These are phyloP conservation scores for Drosophila lacteicornis DNA, from an alignment of 1,140 invertebrate genomes.

Conservation along the genomic window DNA sequence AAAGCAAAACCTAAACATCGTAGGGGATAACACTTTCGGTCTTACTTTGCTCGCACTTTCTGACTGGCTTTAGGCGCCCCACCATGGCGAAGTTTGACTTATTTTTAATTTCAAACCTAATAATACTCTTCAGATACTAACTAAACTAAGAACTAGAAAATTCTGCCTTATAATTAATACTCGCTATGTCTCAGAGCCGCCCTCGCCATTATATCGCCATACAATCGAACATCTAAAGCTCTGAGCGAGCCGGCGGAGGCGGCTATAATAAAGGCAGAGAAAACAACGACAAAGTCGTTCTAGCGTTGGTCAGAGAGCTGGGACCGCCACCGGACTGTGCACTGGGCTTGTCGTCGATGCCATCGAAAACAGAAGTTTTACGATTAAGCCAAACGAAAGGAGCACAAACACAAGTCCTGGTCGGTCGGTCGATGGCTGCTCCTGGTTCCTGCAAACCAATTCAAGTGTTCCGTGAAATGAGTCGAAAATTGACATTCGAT, in stretches of 20 bases:
- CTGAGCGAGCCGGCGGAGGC: constrained; percentile 2
- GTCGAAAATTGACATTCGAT: constrained; percentile 84
- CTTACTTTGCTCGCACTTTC: no score
- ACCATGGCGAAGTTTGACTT: no score
- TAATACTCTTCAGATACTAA: no score
- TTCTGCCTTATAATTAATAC: no score
- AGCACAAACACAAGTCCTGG: constrained; percentile 35
- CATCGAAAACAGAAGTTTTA: constrained; percentile 62
- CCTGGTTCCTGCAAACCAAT: constrained; percentile 61
- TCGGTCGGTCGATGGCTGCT: constrained; percentile 9
- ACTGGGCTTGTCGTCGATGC: constrained; percentile 47
- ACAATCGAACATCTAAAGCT: constrained; percentile 10
- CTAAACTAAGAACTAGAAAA: no score
- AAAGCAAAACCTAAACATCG: no score
- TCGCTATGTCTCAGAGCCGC: neutral
- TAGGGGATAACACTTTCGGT: no score
- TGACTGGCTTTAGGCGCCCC: no score
- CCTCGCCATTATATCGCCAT: constrained; percentile 20
- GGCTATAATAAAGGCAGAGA: constrained; percentile 35
- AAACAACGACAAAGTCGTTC: constrained; percentile 1
- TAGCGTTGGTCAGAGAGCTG: neutral
- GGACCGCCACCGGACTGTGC: neutral
- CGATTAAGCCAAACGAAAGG: constrained; percentile 60
- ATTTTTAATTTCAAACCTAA: no score
- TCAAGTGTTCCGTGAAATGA: constrained; percentile 84